These are phyloP conservation scores for Caenorhabditis brenneri DNA, from an alignment of 1,140 invertebrate species.

Conservation along the genomic window DNA sequence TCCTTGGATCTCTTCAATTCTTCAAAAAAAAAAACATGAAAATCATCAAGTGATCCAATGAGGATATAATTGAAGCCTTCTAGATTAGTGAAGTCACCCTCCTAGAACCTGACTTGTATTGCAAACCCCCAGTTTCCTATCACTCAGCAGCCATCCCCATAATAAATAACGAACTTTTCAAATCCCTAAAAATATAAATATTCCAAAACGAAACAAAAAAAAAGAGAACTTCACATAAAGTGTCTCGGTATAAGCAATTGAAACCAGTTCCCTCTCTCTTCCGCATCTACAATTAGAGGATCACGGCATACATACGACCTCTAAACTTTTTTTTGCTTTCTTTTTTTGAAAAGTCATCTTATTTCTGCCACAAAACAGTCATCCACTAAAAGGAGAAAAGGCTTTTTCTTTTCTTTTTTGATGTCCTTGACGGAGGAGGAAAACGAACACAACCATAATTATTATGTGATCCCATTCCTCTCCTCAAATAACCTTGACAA, in stretches of 20 bases:
- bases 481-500: slow-evolving; percentile 34
- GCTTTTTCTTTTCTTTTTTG: background rate
- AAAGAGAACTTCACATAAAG: background rate
- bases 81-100: too few relatives aligned
- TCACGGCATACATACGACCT: background rate
- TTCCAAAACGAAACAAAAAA: background rate
- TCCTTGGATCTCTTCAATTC: too few relatives aligned
- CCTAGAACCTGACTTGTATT: too few relatives aligned
- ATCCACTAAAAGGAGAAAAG: background rate
- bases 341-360: slow-evolving; percentile 22
- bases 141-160: too few relatives aligned
- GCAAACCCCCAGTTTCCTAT: too few relatives aligned
- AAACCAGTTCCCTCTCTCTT: background rate
- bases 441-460: slow-evolving; percentile 12
- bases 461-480: background rate
- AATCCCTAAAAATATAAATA: background rate
- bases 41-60: too few relatives aligned
- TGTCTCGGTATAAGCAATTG: slow-evolving; percentile 9
- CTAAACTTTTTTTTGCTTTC: slow-evolving; percentile 25
- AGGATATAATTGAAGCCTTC: too few relatives aligned
- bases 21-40: too few relatives aligned
- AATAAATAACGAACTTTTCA: background rate
- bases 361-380: background rate
- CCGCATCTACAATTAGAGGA: slow-evolving; percentile 22
- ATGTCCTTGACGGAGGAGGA: slow-evolving; percentile 25